Evolutionary conservation across 2,888 invertebrate genomes (phyloP).

Genomic region (Endomychus coccineus): DNA sequence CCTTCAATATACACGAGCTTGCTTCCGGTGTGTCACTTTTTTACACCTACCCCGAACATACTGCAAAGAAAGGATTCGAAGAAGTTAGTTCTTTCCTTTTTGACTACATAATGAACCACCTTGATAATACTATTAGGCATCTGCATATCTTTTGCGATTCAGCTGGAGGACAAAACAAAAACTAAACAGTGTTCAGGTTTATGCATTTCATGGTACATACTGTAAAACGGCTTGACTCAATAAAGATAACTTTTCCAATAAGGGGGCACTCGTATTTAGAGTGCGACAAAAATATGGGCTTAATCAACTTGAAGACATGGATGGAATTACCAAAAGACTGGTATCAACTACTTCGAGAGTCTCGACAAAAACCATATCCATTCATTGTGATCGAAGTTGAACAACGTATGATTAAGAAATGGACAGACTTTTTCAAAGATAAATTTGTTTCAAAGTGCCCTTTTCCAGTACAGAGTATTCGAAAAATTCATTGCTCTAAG

Average conservation of each 20-base stretch:
- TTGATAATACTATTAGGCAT: constrained; percentile 15
- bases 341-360: too few species aligned
- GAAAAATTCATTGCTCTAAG: too few species aligned
- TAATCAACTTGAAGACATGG: constrained; percentile 17
- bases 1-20: constrained; percentile 25
- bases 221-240: constrained; percentile 9
- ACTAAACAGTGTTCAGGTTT: constrained; percentile 26
- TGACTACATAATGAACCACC: constrained; percentile 19
- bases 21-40: constrained; percentile 19
- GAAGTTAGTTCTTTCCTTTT: constrained; percentile 22
- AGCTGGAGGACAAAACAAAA: constrained; percentile 30
- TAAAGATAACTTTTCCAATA: constrained; percentile 4
- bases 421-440: constrained; percentile 4
- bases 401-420: too few species aligned
- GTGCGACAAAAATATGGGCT: constrained; percentile 7
- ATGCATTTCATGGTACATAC: constrained; percentile 23
- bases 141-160: constrained; percentile 30
- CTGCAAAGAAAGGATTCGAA: constrained; percentile 23
- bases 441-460: too few species aligned
- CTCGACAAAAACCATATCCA: too few species aligned
- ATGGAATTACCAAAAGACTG: too few species aligned
- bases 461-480: too few species aligned
- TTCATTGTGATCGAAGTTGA: too few species aligned
- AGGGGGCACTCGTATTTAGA: constrained; percentile 11
- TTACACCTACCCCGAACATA: constrained; percentile 23